Conservation (phyloP, 2,888 invertebrate species). For the Amphipoea lucens region DNA sequence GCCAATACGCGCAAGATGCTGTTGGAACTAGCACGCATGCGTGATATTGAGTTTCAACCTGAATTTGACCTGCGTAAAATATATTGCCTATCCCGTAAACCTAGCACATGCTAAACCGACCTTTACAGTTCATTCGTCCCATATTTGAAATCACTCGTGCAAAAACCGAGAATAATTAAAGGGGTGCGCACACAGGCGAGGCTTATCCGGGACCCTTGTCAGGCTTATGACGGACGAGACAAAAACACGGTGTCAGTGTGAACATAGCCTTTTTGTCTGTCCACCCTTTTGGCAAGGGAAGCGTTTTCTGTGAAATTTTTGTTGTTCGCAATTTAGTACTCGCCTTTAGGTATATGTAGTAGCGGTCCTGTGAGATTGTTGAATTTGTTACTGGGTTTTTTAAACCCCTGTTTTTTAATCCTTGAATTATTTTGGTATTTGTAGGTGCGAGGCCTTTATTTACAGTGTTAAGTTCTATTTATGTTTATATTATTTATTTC, state of each 20-base stretch:
- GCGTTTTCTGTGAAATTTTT: constrained; percentile 74
- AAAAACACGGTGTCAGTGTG: constrained; percentile 76
- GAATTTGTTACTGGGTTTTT: constrained; percentile 54
- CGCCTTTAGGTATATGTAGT: constrained; percentile 61
- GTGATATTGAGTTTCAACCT: constrained; percentile 16
- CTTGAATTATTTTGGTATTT: constrained; percentile 21
- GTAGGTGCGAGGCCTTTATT: background rate
- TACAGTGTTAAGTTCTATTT: background rate
- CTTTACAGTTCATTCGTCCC: constrained; percentile 69
- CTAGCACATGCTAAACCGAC: constrained; percentile 52
- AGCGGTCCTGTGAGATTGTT: constrained; percentile 54
- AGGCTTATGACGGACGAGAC: constrained; percentile 77
- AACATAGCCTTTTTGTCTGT: constrained; percentile 75
- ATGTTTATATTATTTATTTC: too few species aligned
- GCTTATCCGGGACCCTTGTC: constrained; percentile 77
- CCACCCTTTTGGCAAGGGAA: constrained; percentile 70
- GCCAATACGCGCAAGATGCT: too few species aligned
- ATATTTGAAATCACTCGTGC: constrained; percentile 74
- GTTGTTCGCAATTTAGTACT: constrained; percentile 73
- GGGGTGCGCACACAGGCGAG: constrained; percentile 71
- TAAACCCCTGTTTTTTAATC: constrained; percentile 19
- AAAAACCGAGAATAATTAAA: constrained; percentile 79
- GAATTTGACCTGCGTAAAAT: constrained; percentile 15
- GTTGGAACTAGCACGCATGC: too few species aligned
- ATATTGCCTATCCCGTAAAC: constrained; percentile 16